phyloP scores from a whole-genome alignment of 2,113 vertebrate genomes.

The Elgaria multicarinata region DNA sequence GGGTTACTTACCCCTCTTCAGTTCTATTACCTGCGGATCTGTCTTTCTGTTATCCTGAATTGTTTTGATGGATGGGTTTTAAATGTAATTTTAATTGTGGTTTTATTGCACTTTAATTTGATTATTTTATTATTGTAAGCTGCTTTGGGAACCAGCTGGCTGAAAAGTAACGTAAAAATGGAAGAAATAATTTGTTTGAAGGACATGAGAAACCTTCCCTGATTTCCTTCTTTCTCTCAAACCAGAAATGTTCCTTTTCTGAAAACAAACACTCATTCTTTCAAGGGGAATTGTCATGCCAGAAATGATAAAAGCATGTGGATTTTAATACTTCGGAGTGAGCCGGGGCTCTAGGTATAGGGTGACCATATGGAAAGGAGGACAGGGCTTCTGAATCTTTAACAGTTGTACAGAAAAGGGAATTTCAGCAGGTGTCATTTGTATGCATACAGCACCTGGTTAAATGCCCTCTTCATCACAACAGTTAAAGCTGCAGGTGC shows the following conservation, averaged over 20 bases:
- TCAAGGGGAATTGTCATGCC: not conserved
- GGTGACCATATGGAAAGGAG: too few species aligned
- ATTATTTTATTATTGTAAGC: slow-evolving; percentile 25
- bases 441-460: too few species aligned
- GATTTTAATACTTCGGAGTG: not conserved
- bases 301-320: not conserved
- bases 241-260: not conserved
- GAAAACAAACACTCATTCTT: not conserved
- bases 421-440: too few species aligned
- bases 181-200: slow-evolving; percentile 4
- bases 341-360: not conserved
- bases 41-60: not conserved
- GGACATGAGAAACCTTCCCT: not conserved
- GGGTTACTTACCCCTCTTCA: not conserved
- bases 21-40: not conserved
- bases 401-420: too few species aligned
- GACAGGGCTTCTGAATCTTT: too few species aligned
- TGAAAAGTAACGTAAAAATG: not conserved
- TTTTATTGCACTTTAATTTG: slow-evolving; percentile 29
- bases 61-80: slow-evolving; percentile 17
- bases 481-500: too few species aligned
- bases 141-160: slow-evolving; percentile 10
- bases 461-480: too few species aligned
- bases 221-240: not conserved
- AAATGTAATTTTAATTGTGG: slow-evolving; percentile 35